These are phyloP conservation scores for Aleiodes alternator DNA, from an alignment of 2,888 invertebrate genomes.

Conservation along the genomic window DNA sequence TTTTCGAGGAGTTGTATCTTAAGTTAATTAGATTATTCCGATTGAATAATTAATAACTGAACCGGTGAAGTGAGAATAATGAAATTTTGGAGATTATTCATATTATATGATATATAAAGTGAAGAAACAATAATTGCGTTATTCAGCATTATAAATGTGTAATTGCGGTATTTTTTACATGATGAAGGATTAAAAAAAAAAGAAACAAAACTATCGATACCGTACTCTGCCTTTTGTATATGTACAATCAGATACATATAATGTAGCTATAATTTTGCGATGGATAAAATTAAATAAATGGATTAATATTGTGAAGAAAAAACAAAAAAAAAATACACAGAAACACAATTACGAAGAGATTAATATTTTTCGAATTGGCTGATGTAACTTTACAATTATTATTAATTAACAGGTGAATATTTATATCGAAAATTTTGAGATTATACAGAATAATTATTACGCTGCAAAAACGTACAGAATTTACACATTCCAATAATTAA, in stretches of 20 bases:
- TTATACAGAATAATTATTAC: constrained; percentile 5
- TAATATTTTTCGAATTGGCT: constrained; percentile 37
- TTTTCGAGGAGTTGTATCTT: no score
- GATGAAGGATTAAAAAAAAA: constrained; percentile 28
- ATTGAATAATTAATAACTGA: not conserved
- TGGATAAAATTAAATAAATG: no score
- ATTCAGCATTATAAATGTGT: constrained; percentile 7
- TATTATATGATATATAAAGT: constrained; percentile 22
- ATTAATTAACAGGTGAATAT: constrained; percentile 41
- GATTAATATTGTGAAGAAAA: constrained; percentile 12
- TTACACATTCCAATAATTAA: constrained; percentile 33
- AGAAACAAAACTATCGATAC: constrained; percentile 41
- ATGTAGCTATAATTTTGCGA: constrained; percentile 50
- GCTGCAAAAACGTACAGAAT: not conserved
- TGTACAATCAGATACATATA: constrained; percentile 51
- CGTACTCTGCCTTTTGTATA: constrained; percentile 56
- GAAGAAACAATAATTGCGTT: constrained; percentile 7
- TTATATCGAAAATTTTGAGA: constrained; percentile 41
- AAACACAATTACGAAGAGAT: constrained; percentile 28
- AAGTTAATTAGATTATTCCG: no score
- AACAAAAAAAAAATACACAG: constrained; percentile 13
- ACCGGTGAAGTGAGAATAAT: constrained; percentile 1
- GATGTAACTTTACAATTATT: constrained; percentile 37
- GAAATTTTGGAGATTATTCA: constrained; percentile 22
- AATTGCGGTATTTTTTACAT: constrained; percentile 11